Conservation (phyloP, 2,888 invertebrate genomes). For the Lamellibrachia columna region DNA sequence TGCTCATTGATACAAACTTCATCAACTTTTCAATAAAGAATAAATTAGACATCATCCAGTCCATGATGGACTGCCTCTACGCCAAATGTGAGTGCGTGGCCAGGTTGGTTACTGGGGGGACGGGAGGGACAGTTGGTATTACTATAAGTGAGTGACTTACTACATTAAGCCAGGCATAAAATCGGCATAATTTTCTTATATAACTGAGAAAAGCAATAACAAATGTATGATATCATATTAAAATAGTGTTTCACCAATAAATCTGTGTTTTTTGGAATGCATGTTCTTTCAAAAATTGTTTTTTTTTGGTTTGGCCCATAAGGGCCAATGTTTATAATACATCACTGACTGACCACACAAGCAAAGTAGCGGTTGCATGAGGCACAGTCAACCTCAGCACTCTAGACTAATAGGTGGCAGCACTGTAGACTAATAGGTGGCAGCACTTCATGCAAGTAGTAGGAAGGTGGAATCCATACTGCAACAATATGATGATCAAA, state of each 20-base stretch:
- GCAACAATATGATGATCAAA: too few species aligned
- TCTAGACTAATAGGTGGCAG: too few species aligned
- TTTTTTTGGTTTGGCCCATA: neutral
- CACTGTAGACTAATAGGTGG: too few species aligned
- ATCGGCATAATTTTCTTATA: neutral
- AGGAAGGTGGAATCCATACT: too few species aligned
- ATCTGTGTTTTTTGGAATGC: neutral
- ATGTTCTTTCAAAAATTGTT: neutral
- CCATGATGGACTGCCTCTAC: conserved; percentile 99
- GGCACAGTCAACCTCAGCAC: too few species aligned
- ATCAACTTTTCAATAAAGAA: conserved; percentile 98
- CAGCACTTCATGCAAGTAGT: too few species aligned
- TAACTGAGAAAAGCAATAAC: neutral
- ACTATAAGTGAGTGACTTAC: too few species aligned
- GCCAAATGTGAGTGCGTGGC: conserved; percentile 80
- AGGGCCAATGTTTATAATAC: too few species aligned
- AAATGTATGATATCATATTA: neutral
- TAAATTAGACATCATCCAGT: conserved; percentile 93
- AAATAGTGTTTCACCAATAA: neutral
- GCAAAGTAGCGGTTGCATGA: too few species aligned
- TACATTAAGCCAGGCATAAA: too few species aligned
- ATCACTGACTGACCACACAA: too few species aligned
- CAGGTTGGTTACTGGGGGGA: neutral
- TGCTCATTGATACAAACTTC: conserved; percentile 97
- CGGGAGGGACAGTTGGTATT: too few species aligned